Base-by-base conservation (phyloP, 2,113 vertebrate genomes). In the Myiagra hebetior region DNA sequence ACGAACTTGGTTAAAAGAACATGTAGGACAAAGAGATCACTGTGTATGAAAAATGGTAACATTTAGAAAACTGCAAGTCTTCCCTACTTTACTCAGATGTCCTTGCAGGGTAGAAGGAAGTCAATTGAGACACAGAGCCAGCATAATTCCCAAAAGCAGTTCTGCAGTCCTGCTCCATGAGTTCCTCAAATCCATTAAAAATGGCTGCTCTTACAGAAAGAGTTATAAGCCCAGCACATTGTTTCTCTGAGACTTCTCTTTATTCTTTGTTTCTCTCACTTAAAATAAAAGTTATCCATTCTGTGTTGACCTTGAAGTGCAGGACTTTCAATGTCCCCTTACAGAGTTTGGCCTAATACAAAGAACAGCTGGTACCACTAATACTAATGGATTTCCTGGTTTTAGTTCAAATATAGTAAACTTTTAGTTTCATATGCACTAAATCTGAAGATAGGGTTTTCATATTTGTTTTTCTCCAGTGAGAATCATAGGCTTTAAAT, bases 301-400 rank as follows among this genome's bases (percentile, higher is more conserved):
- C 52, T 41, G 7, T 64, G 41, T 49, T 92, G 85, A 95, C 79
- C 60, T 81, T 68, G 47, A 92, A 53, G 41, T 24, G 20, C 28
- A 75, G 79, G 80, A 70, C 73, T 92, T 92, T 31, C 49, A 86
- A 41, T 46, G 76, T 96, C 76, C 63, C 72, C 59, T 94, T 87
- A 44, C 73, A 46, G 95, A 84, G 57, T 56, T 57, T 95, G 76
- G 76, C 50, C 64, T 81, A 63, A 84, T 52, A 92, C 49, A 64
- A 80, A 85, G 47, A 88, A 92, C 92, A 96, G 88, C 88, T 96
- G 88, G 88, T 97, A 89, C 69, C 83, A 93, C 90, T 96, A 91
- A 96, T 84, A 81, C 88, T 96, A 94, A 96, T 95, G 95, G 93
- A 96, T 95, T 95, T 96, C 91, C 86, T 97, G 95, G 94, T 68